phyloP scores from a whole-genome alignment of 2,113 vertebrate species.

The Pluvialis apricaria region DNA sequence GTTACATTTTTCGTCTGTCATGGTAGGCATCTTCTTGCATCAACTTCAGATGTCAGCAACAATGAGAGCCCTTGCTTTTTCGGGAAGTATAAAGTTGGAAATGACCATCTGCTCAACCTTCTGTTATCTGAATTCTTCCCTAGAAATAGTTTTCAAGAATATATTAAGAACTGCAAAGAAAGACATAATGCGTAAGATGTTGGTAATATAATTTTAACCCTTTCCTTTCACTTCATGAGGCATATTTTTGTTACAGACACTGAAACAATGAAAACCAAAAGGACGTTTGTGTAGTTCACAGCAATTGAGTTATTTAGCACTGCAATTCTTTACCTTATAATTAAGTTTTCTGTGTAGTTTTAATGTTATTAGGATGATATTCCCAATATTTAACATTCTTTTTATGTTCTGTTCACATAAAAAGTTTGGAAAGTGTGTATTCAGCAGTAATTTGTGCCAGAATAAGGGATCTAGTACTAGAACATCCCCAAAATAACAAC shows the following conservation, averaged over 20 bases:
- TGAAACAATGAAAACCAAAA: neutral
- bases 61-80: conserved; percentile 39
- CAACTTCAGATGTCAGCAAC: conserved; percentile 57
- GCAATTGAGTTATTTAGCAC: neutral
- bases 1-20: neutral
- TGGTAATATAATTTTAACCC: neutral
- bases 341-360: neutral
- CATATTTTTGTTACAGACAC: neutral
- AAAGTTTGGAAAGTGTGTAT: neutral
- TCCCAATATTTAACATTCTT: neutral
- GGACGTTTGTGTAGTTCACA: neutral
- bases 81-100: conserved; percentile 53
- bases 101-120: conserved; percentile 62
- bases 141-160: conserved; percentile 20
- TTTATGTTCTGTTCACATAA: neutral
- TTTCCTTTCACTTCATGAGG: neutral
- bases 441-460: neutral
- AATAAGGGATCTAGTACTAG: neutral
- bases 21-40: conserved; percentile 29
- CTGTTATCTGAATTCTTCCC: conserved; percentile 33
- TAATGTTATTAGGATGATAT: neutral
- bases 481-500: neutral
- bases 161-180: conserved; percentile 36
- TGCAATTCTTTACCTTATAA: neutral
- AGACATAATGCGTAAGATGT: neutral